A percentile compares a stretch with the other conserved stretches of the same genome.
These are phyloP conservation scores for Oreochromis mossambicus DNA, from an alignment of 2,797 vertebrate species.

Conservation along the genomic window DNA sequence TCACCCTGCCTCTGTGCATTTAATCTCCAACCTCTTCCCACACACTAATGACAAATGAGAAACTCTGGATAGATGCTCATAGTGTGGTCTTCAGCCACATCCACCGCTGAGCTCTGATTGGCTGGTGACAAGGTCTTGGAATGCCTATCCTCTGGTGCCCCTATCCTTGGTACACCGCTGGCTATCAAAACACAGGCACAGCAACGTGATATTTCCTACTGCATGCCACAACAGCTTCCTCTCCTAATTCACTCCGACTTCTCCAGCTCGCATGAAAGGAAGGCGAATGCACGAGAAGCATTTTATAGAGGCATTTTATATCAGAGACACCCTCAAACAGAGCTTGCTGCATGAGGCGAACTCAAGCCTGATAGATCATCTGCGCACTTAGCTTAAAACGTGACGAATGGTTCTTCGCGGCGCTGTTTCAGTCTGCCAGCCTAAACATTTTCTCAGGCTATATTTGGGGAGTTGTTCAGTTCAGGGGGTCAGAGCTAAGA, in stretches of 20 bases:
- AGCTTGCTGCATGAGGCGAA: constrained; percentile 35
- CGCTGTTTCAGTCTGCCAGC: constrained; percentile 57
- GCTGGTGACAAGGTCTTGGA: constrained; percentile 19
- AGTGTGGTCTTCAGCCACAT: constrained; percentile 37
- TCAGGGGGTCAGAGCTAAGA: constrained; percentile 18
- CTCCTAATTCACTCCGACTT: constrained; percentile 5
- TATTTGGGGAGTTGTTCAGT: constrained; percentile 35
- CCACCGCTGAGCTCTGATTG: constrained; percentile 29
- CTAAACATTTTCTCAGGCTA: constrained; percentile 67
- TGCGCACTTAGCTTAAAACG: constrained; percentile 11
- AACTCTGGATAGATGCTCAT: constrained; percentile 12
- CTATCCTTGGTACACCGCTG: constrained; percentile 5
- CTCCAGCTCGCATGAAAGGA: constrained; percentile 10
- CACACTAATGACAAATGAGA: constrained; percentile 8
- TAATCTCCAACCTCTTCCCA: background rate
- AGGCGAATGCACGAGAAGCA: constrained; percentile 12
- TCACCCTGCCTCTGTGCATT: background rate
- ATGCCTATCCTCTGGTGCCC: constrained; percentile 27
- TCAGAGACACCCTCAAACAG: background rate
- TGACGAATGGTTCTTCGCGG: constrained; percentile 63
- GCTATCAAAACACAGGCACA: constrained; percentile 19
- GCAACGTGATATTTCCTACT: constrained; percentile 34
- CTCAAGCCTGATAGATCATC: constrained; percentile 33
- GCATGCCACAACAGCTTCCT: constrained; percentile 9
- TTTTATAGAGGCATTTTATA: background rate